Percentiles rank a stretch among this genome's conserved stretches.
Conservation (phyloP, 2,113 vertebrate genomes). For the Tympanuchus pallidicinctus region DNA sequence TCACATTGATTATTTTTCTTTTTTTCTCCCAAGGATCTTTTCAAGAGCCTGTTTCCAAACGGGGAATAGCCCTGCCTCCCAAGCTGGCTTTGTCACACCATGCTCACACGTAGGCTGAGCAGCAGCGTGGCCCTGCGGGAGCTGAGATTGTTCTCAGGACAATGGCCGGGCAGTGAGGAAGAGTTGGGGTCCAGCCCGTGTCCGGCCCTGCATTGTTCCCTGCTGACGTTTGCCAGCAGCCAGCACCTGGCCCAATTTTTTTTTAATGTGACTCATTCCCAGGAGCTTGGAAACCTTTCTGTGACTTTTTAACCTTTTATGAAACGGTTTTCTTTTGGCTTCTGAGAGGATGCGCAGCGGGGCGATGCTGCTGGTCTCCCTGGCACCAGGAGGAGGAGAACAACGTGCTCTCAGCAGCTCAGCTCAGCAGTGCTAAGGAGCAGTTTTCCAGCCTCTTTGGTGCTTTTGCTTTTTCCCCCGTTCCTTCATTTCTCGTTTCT, state of each 20-base stretch:
- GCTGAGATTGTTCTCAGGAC: slow-evolving; percentile 59
- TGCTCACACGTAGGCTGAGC: background rate
- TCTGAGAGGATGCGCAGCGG: background rate
- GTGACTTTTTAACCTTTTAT: background rate
- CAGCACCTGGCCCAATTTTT: slow-evolving; percentile 36
- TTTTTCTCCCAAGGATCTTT: slow-evolving; percentile 19
- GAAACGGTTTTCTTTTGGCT: background rate
- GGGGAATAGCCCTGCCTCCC: slow-evolving; percentile 50
- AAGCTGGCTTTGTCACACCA: slow-evolving; percentile 59
- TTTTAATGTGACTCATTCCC: slow-evolving; percentile 23
- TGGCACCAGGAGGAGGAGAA: background rate
- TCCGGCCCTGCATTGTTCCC: slow-evolving; percentile 20
- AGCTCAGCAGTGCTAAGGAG: background rate
- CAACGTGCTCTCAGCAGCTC: background rate
- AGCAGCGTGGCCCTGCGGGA: background rate
- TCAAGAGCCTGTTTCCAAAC: slow-evolving; percentile 57
- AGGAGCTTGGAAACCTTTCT: background rate
- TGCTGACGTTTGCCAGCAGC: slow-evolving; percentile 2
- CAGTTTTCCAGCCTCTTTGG: background rate
- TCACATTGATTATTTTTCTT: slow-evolving; percentile 23
- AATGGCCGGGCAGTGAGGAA: slow-evolving; percentile 37
- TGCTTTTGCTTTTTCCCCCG: background rate
- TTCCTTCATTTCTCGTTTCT: background rate
- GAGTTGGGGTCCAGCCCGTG: background rate
- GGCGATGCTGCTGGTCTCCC: background rate